phyloP scores from a whole-genome alignment of 2,797 vertebrate species.

The Platalea minor region DNA sequence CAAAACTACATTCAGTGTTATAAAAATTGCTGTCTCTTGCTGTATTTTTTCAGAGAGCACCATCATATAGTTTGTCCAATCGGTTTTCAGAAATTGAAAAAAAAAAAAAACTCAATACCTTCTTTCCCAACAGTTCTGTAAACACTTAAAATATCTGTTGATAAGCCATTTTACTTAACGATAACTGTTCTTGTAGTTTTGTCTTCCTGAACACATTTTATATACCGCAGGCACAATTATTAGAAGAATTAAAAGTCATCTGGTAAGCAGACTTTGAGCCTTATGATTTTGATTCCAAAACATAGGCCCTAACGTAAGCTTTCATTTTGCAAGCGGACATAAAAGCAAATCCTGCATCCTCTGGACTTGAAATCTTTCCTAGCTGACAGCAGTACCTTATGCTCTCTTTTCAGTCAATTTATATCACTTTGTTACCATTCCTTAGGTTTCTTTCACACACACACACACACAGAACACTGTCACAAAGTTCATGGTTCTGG shows the following conservation, averaged over 20 bases:
- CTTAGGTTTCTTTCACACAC: not conserved
- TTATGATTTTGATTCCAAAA: not conserved
- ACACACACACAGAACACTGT: not conserved
- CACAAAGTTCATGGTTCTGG: not conserved
- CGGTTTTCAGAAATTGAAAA: conserved; percentile 1
- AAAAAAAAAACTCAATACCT: not conserved
- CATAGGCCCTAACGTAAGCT: not conserved
- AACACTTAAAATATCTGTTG: conserved; percentile 7
- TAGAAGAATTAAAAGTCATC: not conserved
- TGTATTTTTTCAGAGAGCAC: not conserved
- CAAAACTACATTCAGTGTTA: not conserved
- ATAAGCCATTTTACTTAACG: conserved; percentile 11
- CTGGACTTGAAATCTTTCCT: not conserved
- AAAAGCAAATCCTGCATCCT: not conserved
- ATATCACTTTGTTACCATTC: not conserved
- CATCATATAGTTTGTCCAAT: not conserved
- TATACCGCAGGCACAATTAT: not conserved
- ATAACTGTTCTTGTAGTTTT: not conserved
- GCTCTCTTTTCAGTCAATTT: not conserved
- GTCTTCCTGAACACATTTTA: not conserved
- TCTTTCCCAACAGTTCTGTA: conserved; percentile 31
- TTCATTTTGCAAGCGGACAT: not conserved
- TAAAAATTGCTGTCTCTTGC: conserved; percentile 3
- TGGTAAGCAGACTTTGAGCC: not conserved
- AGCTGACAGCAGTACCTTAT: not conserved